Evolutionary conservation across 2,113 vertebrate genomes (phyloP), one percentile per base, ranked within the genome.

Genomic region (Hypomesus transpacificus): DNA sequence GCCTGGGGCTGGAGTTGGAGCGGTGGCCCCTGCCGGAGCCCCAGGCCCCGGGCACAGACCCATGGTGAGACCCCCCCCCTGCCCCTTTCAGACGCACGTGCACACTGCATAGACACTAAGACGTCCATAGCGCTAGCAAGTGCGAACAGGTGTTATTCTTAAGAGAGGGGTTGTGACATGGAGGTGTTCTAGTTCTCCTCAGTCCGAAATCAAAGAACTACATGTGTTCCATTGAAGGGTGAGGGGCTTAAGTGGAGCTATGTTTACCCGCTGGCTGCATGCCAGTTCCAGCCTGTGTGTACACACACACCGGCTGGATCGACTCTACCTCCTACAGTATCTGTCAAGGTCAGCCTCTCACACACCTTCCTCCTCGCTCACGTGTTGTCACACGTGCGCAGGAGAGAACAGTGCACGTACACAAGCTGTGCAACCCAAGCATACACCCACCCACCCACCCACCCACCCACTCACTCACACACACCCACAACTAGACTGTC

Each of bases 1-100:
- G 74, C 80, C 87, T 52, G 92, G 88, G 70, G 72, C 86, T 2
- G 84, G 89, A 75, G 85, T 90, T 80, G 58, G n/a, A 6, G 71
- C 82, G 39, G 68, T 70, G 14, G 75, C 69, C 50, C 53, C 73
- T 3, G 64, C 46, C 69, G 68, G 81, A 50, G 54, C 14, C 3
- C 28, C 57, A 3, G 3, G 14, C 8, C 53, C 26, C 1, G 67
- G 59, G 56, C 75, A 46, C 68, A 85, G 82, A 72, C 69, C 73
- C 22, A 67, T 17, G 82, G 91, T 91, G 57, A 90, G 86, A 28
- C 63, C 20, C 11, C 39, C 39, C 39, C 18, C 5, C 5, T 9
- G 9, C 18, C 63, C 34, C 34, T 22, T 20, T 17, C 54, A 17
- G n/a, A n/a, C 50, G 5, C 34, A 4, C 63, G 1, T 22, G 20